These are phyloP conservation scores for Gari tellinella DNA, from an alignment of 2,888 invertebrate genomes.

Conservation along the genomic window DNA sequence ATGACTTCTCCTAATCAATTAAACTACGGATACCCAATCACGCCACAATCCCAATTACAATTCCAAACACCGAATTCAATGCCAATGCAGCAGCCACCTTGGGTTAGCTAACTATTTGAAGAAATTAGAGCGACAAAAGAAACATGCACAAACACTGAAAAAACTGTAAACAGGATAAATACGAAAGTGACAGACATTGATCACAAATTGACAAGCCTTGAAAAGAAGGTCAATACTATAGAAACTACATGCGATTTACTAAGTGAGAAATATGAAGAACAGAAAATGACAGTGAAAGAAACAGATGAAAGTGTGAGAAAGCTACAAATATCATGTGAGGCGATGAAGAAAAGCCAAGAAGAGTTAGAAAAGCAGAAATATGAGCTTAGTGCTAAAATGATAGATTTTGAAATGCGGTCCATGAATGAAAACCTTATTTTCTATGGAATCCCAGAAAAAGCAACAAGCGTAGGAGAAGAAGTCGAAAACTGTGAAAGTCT, in stretches of 20 bases:
- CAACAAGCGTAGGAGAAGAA: no score
- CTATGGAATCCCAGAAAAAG: constrained; percentile 22
- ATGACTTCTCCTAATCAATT: no score
- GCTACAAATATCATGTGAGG: background rate
- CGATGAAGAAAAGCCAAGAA: background rate
- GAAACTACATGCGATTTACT: constrained; percentile 7
- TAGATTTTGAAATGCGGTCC: constrained; percentile 19
- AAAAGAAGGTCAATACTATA: background rate
- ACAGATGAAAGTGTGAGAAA: constrained; percentile 1
- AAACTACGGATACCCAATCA: no score
- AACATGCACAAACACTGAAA: no score
- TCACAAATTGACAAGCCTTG: background rate
- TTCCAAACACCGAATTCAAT: no score
- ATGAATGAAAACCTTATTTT: constrained; percentile 28
- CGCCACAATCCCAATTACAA: no score
- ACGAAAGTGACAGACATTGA: constrained; percentile 1
- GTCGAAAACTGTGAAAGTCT: constrained; percentile 5
- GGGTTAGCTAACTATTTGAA: no score
- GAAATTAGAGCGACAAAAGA: no score
- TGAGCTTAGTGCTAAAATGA: constrained; percentile 6
- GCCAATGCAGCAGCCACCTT: no score
- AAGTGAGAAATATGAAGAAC: background rate
- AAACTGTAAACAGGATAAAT: background rate
- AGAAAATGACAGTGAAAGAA: background rate
- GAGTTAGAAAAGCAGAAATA: background rate